A percentile compares a stretch with the other conserved stretches of the same genome.
phyloP scores from a whole-genome alignment of 2,888 invertebrate genomes.

The Cordilura impudica region DNA sequence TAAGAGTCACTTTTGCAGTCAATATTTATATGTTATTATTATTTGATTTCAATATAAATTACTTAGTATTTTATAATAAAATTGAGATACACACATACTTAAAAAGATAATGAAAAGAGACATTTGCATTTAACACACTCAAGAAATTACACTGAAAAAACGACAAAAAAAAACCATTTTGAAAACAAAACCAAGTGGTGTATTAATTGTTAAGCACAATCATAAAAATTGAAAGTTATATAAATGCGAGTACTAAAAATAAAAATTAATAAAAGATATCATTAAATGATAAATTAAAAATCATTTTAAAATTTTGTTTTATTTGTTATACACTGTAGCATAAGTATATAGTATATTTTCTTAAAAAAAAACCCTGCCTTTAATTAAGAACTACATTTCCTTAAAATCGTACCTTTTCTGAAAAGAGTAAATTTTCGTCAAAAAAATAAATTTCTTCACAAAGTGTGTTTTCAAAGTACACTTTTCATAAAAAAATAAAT shows the following conservation, averaged over 20 bases:
- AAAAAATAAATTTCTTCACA: no score
- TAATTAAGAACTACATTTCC: no score
- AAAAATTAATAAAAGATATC: not conserved
- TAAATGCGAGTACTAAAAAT: conserved; percentile 52
- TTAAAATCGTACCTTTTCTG: no score
- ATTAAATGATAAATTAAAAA: conserved; percentile 46
- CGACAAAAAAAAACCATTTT: not conserved
- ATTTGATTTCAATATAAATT: conserved; percentile 54
- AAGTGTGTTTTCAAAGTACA: no score
- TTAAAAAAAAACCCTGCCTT: no score
- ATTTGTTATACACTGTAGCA: no score
- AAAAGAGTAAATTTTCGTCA: no score
- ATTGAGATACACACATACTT: not conserved
- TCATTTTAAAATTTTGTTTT: no score
- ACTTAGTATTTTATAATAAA: conserved; percentile 39
- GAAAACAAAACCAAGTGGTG: conserved; percentile 39
- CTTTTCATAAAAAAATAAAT: no score
- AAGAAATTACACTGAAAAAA: conserved; percentile 26
- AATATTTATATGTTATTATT: conserved; percentile 56
- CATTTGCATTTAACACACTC: conserved; percentile 39
- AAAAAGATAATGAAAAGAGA: conserved; percentile 7
- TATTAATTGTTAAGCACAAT: conserved; percentile 76
- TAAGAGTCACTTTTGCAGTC: conserved; percentile 50
- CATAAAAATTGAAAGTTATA: conserved; percentile 70
- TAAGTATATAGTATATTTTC: no score